phyloP scores from a whole-genome alignment of 2,888 invertebrate species.

The Brenthis daphne region DNA sequence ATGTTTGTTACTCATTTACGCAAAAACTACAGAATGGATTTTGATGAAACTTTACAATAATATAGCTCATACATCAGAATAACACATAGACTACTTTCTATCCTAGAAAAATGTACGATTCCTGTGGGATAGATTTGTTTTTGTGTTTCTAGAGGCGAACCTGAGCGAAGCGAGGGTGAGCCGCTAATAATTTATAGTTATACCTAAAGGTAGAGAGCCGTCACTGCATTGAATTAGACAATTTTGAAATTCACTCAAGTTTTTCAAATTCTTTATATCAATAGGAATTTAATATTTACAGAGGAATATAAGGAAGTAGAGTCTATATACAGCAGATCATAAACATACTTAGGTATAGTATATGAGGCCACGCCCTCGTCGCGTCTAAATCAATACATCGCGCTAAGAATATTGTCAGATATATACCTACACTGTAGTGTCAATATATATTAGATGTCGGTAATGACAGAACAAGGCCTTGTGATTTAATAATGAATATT shows the following conservation, averaged over 20 bases:
- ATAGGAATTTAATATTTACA: neutral
- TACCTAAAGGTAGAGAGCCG: neutral
- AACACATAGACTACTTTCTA: no score
- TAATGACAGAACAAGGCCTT: neutral
- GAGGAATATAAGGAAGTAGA: neutral
- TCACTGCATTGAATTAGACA: neutral
- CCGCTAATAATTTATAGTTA: no score
- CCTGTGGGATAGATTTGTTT: no score
- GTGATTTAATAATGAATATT: neutral
- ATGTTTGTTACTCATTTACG: no score
- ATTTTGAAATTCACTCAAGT: neutral
- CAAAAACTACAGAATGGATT: no score
- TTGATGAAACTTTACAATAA: no score
- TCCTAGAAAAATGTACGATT: no score
- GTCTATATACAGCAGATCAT: neutral
- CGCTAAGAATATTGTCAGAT: constrained; percentile 12
- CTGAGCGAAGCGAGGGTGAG: no score
- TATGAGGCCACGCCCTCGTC: constrained; percentile 28
- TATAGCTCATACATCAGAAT: no score
- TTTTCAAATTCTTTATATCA: neutral
- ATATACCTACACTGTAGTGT: neutral
- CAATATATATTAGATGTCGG: neutral
- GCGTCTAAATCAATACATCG: constrained; percentile 33
- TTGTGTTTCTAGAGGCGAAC: no score
- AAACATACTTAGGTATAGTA: constrained; percentile 9